Evolutionary conservation across 2,113 vertebrate species (phyloP), one percentile per base, ranked within the genome.

Genomic region (Bambusicola thoracicus): DNA sequence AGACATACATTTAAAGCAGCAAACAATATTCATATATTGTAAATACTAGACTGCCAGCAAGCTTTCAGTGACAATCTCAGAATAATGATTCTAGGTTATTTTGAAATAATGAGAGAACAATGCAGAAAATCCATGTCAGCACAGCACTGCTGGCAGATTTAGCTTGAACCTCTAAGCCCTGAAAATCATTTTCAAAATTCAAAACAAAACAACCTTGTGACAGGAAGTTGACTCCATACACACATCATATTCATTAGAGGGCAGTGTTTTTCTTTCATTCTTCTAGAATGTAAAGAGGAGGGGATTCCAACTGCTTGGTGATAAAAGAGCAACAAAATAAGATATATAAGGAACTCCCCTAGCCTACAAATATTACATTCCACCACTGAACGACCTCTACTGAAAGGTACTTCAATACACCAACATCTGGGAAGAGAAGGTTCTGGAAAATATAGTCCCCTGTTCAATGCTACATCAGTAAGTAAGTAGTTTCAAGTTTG

Each of bases 201-300:
- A 8, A 73, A 82, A 6, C 13, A 22, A 61, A 67, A 81, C 55
- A 44, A 30, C 27, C 48, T 53, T 62, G 73, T 79, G 74, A 92
- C 32, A 49, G 29, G 44, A 62, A 46, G 67, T 29, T 36, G 68
- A 91, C 65, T 73, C 56, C 85, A 63, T 36, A 48, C 70, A 58
- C 63, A 79, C 38, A 43, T 51, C 93, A 55, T 20, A 77, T 82
- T 96, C 95, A 97, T 96, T 95, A 96, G 94, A 97, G 95, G 95
- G 95, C 92, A 96, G 93, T 91, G 65, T 96, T 96, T 94, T 97
- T 89, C 94, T 96, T 82, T 89, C 86, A 70, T 69, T 90, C 65
- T 51, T 48, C 48, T 53, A 85, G 34, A 59, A 70, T 20, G 8
- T 27, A 75, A 83, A 78, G 13, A 85, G 5, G 15, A 75, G 19